These are phyloP conservation scores for Lutraria lutraria DNA, from an alignment of 2,888 invertebrate species.

Conservation along the genomic window DNA sequence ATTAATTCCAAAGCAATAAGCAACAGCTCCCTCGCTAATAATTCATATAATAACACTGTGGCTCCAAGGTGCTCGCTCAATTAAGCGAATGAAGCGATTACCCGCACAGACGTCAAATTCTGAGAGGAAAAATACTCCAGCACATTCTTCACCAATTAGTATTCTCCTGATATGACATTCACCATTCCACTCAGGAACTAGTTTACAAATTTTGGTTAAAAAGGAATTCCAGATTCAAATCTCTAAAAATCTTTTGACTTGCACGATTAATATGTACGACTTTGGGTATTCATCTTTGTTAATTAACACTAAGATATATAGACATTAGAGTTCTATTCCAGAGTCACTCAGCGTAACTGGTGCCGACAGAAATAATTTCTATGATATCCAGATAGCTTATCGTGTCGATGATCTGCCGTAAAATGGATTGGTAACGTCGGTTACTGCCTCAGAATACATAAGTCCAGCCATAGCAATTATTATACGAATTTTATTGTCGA, in stretches of 20 bases:
- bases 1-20: conserved; percentile 16
- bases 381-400: conserved; percentile 37
- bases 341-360: not conserved
- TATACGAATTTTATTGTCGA: conserved; percentile 27
- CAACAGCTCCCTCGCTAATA: not conserved
- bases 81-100: not conserved
- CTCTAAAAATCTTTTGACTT: conserved; percentile 6
- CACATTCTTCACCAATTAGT: conserved; percentile 15
- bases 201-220: conserved; percentile 34
- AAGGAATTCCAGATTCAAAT: conserved; percentile 37
- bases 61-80: conserved; percentile 1
- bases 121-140: not conserved
- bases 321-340: conserved; percentile 15
- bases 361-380: conserved; percentile 25
- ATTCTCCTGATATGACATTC: not conserved
- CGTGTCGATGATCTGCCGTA: conserved; percentile 12
- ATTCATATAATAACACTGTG: conserved; percentile 21
- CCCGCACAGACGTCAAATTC: conserved; percentile 13
- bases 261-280: conserved; percentile 26
- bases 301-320: conserved; percentile 33
- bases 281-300: conserved; percentile 6
- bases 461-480: conserved; percentile 41
- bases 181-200: not conserved
- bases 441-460: conserved; percentile 27
- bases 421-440: conserved; percentile 42